Evolutionary conservation across 2,888 invertebrate species (phyloP).

Genomic region (Carcina quercana): DNA sequence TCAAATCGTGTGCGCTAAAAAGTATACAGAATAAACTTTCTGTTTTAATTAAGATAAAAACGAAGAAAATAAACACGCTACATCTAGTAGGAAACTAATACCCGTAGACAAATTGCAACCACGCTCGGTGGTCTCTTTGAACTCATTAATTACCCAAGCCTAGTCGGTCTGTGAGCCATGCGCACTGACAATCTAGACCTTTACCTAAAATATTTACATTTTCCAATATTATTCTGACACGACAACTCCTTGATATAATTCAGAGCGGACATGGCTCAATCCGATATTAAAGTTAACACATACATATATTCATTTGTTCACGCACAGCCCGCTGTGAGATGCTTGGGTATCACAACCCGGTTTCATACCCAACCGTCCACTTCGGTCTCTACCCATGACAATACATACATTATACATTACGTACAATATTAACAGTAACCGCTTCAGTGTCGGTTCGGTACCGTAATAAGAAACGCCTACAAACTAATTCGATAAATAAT

Average conservation of each 20-base stretch:
- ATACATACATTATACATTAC: slow-evolving; percentile 31
- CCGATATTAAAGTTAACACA: slow-evolving; percentile 27
- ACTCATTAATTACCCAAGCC: slow-evolving; percentile 14
- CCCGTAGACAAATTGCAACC: slow-evolving; percentile 72
- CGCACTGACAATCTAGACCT: slow-evolving; percentile 44
- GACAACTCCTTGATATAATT: slow-evolving; percentile 28
- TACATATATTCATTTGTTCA: slow-evolving; percentile 13
- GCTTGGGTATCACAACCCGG: slow-evolving; percentile 11
- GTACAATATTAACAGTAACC: slow-evolving; percentile 38
- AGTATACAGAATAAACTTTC: slow-evolving; percentile 42
- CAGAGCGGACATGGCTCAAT: slow-evolving; percentile 33
- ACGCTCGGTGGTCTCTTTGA: slow-evolving; percentile 10
- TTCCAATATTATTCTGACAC: slow-evolving; percentile 32
- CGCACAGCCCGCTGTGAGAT: slow-evolving; percentile 19
- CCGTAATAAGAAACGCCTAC: slow-evolving; percentile 35
- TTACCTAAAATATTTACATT: slow-evolving; percentile 62
- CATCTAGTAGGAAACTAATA: slow-evolving; percentile 74
- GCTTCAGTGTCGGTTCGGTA: slow-evolving; percentile 29
- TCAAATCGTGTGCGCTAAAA: slow-evolving; percentile 56
- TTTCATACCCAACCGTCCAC: slow-evolving; percentile 18
- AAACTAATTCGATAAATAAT: slow-evolving; percentile 62
- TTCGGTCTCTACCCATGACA: slow-evolving; percentile 14
- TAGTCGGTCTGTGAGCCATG: slow-evolving; percentile 26
- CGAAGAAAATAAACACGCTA: slow-evolving; percentile 62
- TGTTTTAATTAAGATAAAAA: slow-evolving; percentile 42